phyloP scores from a whole-genome alignment of 2,113 vertebrate genomes.

The Sturnira hondurensis region DNA sequence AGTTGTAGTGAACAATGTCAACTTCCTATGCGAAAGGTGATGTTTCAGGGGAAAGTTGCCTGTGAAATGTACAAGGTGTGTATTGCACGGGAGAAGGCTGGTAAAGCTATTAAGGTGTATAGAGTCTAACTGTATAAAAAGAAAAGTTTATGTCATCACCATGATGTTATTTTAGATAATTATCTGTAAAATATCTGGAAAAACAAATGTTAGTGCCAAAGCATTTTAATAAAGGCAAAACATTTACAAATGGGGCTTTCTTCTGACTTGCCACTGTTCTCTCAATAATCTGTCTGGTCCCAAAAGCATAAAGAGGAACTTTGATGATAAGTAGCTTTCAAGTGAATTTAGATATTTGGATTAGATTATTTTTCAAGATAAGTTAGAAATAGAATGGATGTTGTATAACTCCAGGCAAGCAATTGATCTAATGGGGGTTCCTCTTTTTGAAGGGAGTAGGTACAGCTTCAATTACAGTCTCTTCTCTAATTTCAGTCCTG shows the following conservation, averaged over 20 bases:
- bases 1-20: neutral
- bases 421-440: neutral
- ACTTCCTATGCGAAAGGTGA: neutral
- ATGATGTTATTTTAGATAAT: neutral
- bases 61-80: neutral
- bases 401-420: neutral
- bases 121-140: neutral
- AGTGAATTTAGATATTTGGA: conserved; percentile 33
- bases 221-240: neutral
- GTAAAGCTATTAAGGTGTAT: neutral
- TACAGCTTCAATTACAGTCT: neutral
- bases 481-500: neutral
- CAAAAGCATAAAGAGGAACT: neutral
- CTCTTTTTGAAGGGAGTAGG: neutral
- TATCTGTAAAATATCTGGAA: neutral
- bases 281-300: neutral
- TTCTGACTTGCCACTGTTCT: neutral
- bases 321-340: conserved; percentile 44
- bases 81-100: neutral
- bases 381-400: neutral
- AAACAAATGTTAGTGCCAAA: neutral
- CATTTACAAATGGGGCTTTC: neutral
- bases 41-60: neutral
- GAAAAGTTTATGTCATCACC: neutral
- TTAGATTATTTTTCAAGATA: conserved; percentile 20